These are phyloP conservation scores for Eolophus roseicapilla DNA, from an alignment of 2,113 vertebrate species.

Conservation along the genomic window DNA sequence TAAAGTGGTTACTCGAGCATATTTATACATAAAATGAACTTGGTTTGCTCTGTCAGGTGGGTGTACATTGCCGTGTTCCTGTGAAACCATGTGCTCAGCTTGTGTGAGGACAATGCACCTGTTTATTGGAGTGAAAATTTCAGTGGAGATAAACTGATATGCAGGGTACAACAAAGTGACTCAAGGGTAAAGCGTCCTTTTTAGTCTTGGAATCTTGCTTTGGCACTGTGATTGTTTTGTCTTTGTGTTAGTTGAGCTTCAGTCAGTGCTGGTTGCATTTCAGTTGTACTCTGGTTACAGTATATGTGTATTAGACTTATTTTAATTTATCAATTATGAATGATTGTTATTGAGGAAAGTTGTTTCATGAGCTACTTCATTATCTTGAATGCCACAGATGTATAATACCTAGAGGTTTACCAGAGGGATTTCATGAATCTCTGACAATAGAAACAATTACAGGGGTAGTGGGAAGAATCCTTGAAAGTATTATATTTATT, in stretches of 20 bases:
- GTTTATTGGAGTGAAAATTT: neutral
- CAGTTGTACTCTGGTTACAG: neutral
- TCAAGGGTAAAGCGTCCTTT: neutral
- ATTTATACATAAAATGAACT: neutral
- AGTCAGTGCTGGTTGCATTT: neutral
- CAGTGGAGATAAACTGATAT: neutral
- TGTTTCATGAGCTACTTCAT: conserved; percentile 34
- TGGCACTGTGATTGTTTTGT: neutral
- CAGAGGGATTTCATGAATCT: conserved; percentile 26
- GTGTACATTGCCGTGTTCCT: neutral
- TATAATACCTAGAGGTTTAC: neutral
- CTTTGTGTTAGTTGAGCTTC: neutral
- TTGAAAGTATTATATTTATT: conserved; percentile 65
- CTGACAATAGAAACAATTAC: conserved; percentile 57
- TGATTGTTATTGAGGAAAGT: conserved; percentile 1
- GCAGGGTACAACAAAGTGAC: neutral
- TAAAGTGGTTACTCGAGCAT: neutral
- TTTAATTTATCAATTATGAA: conserved; percentile 2
- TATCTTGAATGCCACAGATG: neutral
- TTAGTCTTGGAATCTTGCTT: neutral
- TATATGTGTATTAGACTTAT: neutral
- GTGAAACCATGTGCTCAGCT: neutral
- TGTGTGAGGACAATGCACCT: neutral
- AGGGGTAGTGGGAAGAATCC: neutral
- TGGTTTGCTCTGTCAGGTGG: neutral